Evolutionary conservation across 2,113 vertebrate species (phyloP), one percentile per base, ranked within the genome.

Genomic region (Onychostruthus taczanowskii): DNA sequence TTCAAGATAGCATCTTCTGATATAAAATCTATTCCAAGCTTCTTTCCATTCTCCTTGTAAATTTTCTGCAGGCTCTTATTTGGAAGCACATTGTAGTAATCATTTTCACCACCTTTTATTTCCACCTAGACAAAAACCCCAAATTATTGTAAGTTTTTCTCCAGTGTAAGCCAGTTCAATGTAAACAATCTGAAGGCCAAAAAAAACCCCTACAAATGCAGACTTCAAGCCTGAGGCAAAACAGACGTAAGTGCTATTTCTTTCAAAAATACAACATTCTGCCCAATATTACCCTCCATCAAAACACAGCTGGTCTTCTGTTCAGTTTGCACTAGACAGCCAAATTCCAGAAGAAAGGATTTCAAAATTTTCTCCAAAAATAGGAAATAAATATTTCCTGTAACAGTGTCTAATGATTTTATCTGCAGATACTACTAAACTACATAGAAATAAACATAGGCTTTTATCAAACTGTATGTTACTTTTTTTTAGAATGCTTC

Each of bases 11-110:
- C 84, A 52, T 98, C 97, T 91, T 98, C 98, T 39, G 97, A 97
- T 95, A 98, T 96, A 93, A 99, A 99, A 33, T 98, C 96, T 80
- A 99, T 98, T 77, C 98, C 98, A 80, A 99, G 96, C 56, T 97
- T 96, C 91, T 97, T 97, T 74, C 98, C 98, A 67, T 99, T 99
- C 58, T 98, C 98, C 94, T 97, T 93, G 90, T 98, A 99, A 56
- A 97, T 94, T 41, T 95, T 97, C 96, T 97, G 96, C 33, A 99
- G 96, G 15, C 96, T 98, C 63, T 98, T 97, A 93, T 99, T 99
- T 67, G 98, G 98, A 96, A 99, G 98, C 46, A 99, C 98, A 92
- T 98, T 98, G 81, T 97, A 98, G 96, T 98, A 99, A 91, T 98
- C 96, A 52, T 97, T 96, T 73, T 49, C 33, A 53, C 94, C 96